Base-by-base conservation (phyloP, 2,797 vertebrate species). In the Acanthiza pusilla region DNA sequence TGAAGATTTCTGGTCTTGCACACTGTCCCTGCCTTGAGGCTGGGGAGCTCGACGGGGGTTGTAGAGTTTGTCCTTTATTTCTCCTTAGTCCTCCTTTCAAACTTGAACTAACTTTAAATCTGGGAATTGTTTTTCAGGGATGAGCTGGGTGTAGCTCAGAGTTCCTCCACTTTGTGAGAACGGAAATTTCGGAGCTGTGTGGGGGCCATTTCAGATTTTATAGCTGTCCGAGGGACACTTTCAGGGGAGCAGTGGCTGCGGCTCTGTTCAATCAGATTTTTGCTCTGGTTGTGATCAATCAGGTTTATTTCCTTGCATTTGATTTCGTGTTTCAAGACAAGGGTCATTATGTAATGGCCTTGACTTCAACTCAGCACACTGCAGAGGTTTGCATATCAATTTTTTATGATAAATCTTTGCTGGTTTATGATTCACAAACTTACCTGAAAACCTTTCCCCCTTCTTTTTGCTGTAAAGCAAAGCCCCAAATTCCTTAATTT, bases 91-190 rank as follows among this genome's bases (percentile, higher is more conserved):
- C 65, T 94, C 54, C 86, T 95, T 96, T 94, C 81, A 65, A 95
- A 94, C 97, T 97, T 97, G 95, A 94, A 95, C 67, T 85, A 50
- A 90, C 91, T 96, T 94, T 45, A 93, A 95, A 87, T 82, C 88
- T 88, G 92, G 70, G 94, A 45, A 74, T 36, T 87, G 88, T 57
- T 91, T 82, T 53, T 26, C 83, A 58, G 75, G 95, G 81, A 29
- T 62, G 93, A 83, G 78, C 88, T 87, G 93, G 77, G 80, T 90
- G 81, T 89, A 75, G 80, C 78, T 85, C 92, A 85, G 73, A 80
- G 51, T 85, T 84, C 95, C 87, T 89, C 80, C 76, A 50, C 72
- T 87, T 76, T 30, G 43, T 20, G 27, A 55, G 54, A 89, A 60
- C 62, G 70, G 66, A 45, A 42, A 45, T 75, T 58, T 73, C 16